Evolutionary conservation across 1,140 invertebrate species (phyloP).

Genomic region (Drosophila tristis): DNA sequence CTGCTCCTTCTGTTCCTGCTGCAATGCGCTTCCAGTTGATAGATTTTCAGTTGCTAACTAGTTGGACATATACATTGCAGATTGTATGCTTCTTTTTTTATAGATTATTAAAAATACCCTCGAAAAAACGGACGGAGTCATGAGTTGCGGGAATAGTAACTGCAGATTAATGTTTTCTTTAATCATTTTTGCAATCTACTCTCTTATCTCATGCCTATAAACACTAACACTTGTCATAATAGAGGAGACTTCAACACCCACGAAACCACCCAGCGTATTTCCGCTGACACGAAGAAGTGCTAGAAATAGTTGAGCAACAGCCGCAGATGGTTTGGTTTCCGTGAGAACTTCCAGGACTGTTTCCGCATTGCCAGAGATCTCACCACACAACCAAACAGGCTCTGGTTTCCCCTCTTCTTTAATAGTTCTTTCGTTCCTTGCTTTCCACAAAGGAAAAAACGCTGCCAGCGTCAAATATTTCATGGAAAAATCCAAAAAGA

Average conservation of each 20-base stretch:
- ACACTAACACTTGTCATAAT: no score
- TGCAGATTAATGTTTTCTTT: conserved; percentile 1
- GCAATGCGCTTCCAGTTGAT: conserved; percentile 27
- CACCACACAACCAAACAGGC: no score
- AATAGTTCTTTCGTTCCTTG: conserved; percentile 18
- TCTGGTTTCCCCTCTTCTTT: conserved; percentile 1
- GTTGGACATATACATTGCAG: neutral
- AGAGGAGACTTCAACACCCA: no score
- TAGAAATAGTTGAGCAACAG: conserved; percentile 20
- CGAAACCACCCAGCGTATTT: no score
- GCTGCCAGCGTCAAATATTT: conserved; percentile 77
- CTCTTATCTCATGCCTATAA: no score
- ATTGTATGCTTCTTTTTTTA: conserved; percentile 3
- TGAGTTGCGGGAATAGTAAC: conserved; percentile 24
- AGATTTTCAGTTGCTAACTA: conserved; percentile 10
- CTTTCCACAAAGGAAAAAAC: conserved; percentile 67
- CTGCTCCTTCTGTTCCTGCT: neutral
- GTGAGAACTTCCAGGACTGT: conserved; percentile 40
- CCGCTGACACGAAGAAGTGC: conserved; percentile 11
- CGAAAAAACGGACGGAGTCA: neutral
- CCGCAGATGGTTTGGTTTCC: conserved; percentile 53
- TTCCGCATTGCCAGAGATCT: conserved; percentile 34
- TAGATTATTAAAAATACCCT: neutral
- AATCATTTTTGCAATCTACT: conserved; percentile 1
- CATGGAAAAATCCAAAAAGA: conserved; percentile 57